phyloP scores from a whole-genome alignment of 2,797 vertebrate genomes.

The Helicolenus hilgendorfi region DNA sequence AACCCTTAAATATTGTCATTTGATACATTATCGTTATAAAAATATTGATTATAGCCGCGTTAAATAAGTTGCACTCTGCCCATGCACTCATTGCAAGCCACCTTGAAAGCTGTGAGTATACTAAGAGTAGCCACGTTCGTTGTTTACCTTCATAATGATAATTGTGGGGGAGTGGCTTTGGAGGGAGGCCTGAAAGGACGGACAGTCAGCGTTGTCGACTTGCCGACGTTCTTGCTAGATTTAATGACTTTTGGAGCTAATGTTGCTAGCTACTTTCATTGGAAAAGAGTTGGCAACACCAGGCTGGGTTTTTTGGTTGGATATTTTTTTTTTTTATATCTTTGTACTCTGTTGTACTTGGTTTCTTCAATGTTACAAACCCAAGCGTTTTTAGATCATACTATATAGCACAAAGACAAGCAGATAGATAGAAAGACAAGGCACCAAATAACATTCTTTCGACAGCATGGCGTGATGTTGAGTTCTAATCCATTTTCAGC shows the following conservation, averaged over 20 bases:
- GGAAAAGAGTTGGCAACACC: neutral
- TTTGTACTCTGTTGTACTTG: neutral
- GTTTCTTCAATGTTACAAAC: neutral
- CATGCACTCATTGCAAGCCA: no score
- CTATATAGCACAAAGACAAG: neutral
- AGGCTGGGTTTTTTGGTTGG: neutral
- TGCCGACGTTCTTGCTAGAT: neutral
- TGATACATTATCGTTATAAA: neutral
- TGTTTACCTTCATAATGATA: neutral
- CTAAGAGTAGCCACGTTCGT: no score
- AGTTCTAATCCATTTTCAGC: constrained; percentile 10
- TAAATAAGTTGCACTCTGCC: neutral
- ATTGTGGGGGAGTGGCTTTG: neutral
- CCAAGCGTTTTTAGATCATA: neutral
- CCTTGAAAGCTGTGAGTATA: no score
- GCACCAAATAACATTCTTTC: neutral
- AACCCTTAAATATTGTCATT: neutral
- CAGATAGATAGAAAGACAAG: neutral
- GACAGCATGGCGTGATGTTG: neutral
- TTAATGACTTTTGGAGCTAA: neutral
- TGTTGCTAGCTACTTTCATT: neutral
- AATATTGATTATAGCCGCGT: neutral
- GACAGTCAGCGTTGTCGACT: neutral
- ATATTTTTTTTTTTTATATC: neutral
- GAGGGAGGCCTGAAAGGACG: neutral